These are phyloP conservation scores for Trypoxylon attenuatum DNA, from an alignment of 2,888 invertebrate genomes.

Conservation along the genomic window DNA sequence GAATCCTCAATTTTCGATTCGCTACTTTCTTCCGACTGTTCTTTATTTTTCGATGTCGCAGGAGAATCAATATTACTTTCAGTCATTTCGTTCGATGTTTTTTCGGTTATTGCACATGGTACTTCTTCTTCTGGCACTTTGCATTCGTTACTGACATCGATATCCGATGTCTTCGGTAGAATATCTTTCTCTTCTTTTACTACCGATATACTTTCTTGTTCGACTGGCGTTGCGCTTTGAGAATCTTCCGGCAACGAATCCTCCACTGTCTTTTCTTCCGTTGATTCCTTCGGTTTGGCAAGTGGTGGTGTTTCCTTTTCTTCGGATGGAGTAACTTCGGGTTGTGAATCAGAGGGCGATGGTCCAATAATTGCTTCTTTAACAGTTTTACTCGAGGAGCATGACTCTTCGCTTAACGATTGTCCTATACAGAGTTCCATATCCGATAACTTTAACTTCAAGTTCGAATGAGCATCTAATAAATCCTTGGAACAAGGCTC, in stretches of 20 bases:
- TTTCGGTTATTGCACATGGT: no score
- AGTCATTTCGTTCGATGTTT: not conserved
- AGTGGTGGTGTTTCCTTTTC: not conserved
- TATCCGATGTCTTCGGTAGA: not conserved
- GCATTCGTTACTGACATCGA: no score
- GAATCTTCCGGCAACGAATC: not conserved
- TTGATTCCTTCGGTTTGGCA: not conserved
- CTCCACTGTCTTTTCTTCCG: not conserved
- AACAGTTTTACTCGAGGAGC: slow-evolving; percentile 57
- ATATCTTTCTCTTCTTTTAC: not conserved
- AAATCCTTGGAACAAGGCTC: slow-evolving; percentile 51
- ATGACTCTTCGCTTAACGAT: slow-evolving; percentile 56
- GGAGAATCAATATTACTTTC: no score
- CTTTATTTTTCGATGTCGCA: no score
- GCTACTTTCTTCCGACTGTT: no score
- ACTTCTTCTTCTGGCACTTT: no score
- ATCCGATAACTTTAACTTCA: slow-evolving; percentile 60
- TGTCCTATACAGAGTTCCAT: slow-evolving; percentile 64
- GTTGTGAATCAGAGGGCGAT: not conserved
- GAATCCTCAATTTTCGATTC: not conserved
- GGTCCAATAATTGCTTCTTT: slow-evolving; percentile 13
- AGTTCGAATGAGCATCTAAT: slow-evolving; percentile 32
- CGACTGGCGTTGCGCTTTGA: not conserved
- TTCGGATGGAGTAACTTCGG: not conserved
- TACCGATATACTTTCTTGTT: not conserved